Evolutionary conservation across 2,888 invertebrate genomes (phyloP), one percentile per base, ranked within the genome.

Genomic region (Lepidochitona cinerea): DNA sequence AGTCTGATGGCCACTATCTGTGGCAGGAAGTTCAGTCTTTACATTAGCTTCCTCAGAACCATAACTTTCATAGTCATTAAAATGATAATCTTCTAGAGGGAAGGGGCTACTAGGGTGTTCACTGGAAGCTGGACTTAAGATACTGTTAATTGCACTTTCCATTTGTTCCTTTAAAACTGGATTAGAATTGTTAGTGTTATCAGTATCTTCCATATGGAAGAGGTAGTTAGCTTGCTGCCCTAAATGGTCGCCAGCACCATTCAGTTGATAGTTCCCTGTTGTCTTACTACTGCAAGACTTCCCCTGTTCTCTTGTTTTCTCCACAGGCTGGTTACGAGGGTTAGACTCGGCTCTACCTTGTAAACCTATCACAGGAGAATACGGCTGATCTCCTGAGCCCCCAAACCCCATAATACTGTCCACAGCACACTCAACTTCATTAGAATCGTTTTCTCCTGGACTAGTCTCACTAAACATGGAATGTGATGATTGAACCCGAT

Each of bases 121-220:
- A 49, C 52, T 41, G 14, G 23, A 23, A 37, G 37, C 32, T 18
- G 95, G 91, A 90, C 95, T 95, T 77, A 95, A 91, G 86, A 95
- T 95, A 87, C 94, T 94, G 89, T 95, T 95, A 83, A 95, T 95
- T 78, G 95, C 95, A 86, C 94, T 94, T 89, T 95, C 95, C 77
- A 95, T 95, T 89, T 95, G 83, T 68, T 82, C 82, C 72, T 84
- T 84, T 52, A 79, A 68, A 70, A 77, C 75, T 37, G 72, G 71
- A 65, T 75, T 68, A 35, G 74, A 73, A 33, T 73, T 73, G 54
- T 73, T 72, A 26, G 69, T 66, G 26, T 37, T 37, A 36, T 69
- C 69, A 18, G 18, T 29, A 7, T 49, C n/a, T 23, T 49, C 49
- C 49, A n/a, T 49, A 2, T 23, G 29, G 4, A 29, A 23, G 12